These are phyloP conservation scores for Urocitellus parryii DNA, from an alignment of 2,113 vertebrate species.

Conservation along the genomic window DNA sequence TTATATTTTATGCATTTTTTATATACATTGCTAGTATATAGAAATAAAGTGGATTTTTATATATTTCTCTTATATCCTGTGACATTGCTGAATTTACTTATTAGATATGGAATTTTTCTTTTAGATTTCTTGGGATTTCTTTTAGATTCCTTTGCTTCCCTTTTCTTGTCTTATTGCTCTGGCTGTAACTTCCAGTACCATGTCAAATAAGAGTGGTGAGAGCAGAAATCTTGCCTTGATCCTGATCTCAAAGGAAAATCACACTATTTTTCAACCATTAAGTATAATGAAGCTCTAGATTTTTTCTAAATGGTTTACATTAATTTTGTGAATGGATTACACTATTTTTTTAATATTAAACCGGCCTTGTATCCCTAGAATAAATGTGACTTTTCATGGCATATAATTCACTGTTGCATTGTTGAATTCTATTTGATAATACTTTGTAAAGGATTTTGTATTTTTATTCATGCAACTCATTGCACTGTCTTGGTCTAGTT, in stretches of 20 bases:
- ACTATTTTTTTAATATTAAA: background rate
- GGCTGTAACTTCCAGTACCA: background rate
- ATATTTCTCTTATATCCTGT: background rate
- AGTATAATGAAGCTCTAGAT: background rate
- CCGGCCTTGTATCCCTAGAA: background rate
- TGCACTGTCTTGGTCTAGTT: background rate
- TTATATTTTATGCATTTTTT: background rate
- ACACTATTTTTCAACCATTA: background rate
- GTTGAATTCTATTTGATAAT: conserved; percentile 22
- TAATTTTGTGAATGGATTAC: background rate
- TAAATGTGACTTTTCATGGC: background rate
- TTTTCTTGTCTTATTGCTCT: background rate
- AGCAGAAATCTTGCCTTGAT: background rate
- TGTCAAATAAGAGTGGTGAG: background rate
- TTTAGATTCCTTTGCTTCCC: background rate
- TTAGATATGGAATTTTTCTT: background rate
- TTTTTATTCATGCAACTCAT: background rate
- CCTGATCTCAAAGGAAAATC: background rate
- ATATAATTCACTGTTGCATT: background rate
- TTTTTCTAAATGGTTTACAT: background rate
- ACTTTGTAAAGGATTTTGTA: conserved; percentile 30
- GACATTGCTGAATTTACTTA: background rate
- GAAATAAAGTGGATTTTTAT: background rate
- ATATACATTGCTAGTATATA: background rate
- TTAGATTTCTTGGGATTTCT: background rate